Evolutionary conservation across 2,113 vertebrate species (phyloP), one percentile per base, ranked within the genome.

Genomic region (Plestiodon gilberti): DNA sequence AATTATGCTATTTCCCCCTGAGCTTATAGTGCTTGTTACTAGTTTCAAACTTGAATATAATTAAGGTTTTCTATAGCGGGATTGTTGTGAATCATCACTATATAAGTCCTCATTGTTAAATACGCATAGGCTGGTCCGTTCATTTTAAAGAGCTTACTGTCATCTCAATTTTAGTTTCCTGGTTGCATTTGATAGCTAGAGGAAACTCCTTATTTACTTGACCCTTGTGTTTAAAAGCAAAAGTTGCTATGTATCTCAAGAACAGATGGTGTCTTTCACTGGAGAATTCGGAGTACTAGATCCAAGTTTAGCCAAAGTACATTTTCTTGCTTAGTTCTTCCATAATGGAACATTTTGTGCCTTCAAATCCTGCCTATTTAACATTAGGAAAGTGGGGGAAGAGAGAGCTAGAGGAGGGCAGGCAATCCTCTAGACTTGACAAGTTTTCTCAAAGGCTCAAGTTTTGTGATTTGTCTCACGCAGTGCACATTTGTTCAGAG

Each of bases 291-390:
- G 52, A 94, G 76, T 20, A 61, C 88, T 84, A 89, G 61, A 89
- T 90, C 55, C 84, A 93, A 80, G 38, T 89, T 94, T 92, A 96
- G 71, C 25, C 38, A 13, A 74, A 76, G 33, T 82, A 14, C 9
- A 2, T 82, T 75, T 88, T 33, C 55, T 89, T 93, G 78, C 59
- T 33, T 80, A 92, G 59, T 3, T 77, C 33, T 91, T 88, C 82
- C 75, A 90, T 76, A 90, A 87, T 79, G 33, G 64, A 93, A 90
- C 78, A 89, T 69, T 87, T 71, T 88, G 33, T 83, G 40, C 35
- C 83, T 85, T 93, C 83, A 86, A 81, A 9, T 40, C 28, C 65
- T 90, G 2, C 23, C 83, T 89, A n/a, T 84, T 64, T 85, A 93
- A 83, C 14, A 83, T 23, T 78, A 4, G 17, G 2, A 92, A 92